Evolutionary conservation across 2,113 vertebrate genomes (phyloP).

Genomic region (Thamnaconus septentrionalis): DNA sequence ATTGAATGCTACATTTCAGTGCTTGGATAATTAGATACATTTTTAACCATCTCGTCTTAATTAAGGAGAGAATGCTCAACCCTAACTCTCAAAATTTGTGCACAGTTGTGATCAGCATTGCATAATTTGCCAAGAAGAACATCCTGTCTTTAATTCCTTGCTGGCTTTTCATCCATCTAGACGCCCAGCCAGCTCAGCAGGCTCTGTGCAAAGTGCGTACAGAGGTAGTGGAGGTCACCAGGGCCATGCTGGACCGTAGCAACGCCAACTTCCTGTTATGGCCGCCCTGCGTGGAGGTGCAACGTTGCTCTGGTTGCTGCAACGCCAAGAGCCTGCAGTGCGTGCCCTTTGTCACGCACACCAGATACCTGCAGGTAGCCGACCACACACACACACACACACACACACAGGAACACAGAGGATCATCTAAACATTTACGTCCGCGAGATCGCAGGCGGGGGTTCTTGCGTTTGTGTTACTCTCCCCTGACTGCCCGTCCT

Average conservation of each 20-base stretch:
- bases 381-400: not conserved
- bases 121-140: too few relatives aligned
- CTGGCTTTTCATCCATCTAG: slow-evolving; percentile 44
- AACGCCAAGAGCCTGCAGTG: slow-evolving; percentile 89
- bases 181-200: slow-evolving; percentile 85
- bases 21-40: too few relatives aligned
- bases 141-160: too few relatives aligned
- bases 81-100: too few relatives aligned
- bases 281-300: slow-evolving; percentile 96
- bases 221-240: slow-evolving; percentile 91
- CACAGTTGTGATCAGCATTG: too few relatives aligned
- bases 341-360: slow-evolving; percentile 81
- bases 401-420: not conserved
- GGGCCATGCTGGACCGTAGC: slow-evolving; percentile 90
- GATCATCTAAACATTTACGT: too few relatives aligned
- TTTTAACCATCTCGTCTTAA: too few relatives aligned
- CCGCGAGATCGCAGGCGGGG: too few relatives aligned
- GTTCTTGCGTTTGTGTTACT: too few relatives aligned
- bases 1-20: too few relatives aligned
- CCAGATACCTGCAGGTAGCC: slow-evolving; percentile 79
- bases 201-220: slow-evolving; percentile 93
- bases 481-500: not conserved
- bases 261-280: slow-evolving; percentile 93
- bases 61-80: too few relatives aligned
- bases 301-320: slow-evolving; percentile 97